Percentiles rank a stretch among this genome's conserved stretches.
These are phyloP conservation scores for Bombus sibiricus DNA, from an alignment of 1,140 invertebrate genomes.

Conservation along the genomic window DNA sequence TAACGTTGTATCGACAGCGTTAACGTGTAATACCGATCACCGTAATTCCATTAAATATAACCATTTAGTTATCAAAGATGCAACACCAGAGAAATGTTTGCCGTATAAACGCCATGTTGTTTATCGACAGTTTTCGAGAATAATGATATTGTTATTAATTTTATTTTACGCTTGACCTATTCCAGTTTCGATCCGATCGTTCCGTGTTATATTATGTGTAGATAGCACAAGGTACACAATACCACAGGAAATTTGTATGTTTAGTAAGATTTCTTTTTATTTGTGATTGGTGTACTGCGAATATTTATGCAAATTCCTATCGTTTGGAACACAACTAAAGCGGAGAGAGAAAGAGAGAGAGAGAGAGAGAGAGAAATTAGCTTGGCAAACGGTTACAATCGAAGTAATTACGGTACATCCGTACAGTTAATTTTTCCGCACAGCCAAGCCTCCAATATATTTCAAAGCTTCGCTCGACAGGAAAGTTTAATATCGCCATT, in stretches of 20 bases:
- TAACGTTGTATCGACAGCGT: not conserved
- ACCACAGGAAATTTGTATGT: too few relatives aligned
- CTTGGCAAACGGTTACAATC: too few relatives aligned
- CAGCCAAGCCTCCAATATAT: not conserved
- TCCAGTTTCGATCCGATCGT: not conserved
- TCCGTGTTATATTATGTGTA: too few relatives aligned
- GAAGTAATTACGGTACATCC: too few relatives aligned
- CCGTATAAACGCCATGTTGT: not conserved
- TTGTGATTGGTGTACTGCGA: too few relatives aligned
- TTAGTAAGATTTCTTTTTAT: too few relatives aligned
- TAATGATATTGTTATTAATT: not conserved
- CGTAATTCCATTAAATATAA: not conserved
- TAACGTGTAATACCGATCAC: slow-evolving; percentile 19
- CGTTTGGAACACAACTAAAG: too few relatives aligned
- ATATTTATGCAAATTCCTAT: too few relatives aligned
- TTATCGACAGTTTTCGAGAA: not conserved
- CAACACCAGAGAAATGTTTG: not conserved
- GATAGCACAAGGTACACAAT: too few relatives aligned
- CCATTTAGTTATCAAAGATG: not conserved
- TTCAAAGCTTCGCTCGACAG: not conserved
- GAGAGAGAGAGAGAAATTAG: too few relatives aligned
- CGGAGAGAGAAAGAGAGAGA: too few relatives aligned
- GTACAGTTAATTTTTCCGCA: too few relatives aligned
- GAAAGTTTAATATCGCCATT: not conserved
- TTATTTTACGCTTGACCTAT: not conserved